Conservation (phyloP, 2,113 vertebrate species). For the Pluvianellus socialis region DNA sequence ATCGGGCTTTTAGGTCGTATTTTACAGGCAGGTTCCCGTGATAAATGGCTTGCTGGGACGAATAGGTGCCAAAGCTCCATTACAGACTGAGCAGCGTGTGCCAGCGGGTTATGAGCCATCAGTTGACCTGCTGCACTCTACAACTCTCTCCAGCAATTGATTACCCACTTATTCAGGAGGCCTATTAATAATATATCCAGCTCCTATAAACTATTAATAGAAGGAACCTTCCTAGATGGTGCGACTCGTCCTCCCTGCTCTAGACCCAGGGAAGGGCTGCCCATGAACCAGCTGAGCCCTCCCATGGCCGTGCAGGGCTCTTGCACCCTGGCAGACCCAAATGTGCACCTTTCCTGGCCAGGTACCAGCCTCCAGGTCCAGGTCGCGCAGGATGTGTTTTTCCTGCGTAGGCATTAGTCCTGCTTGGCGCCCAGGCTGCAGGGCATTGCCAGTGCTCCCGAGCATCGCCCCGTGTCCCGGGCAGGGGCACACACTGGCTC, state of each 20-base stretch:
- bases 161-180: conserved; percentile 40
- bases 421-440: background rate
- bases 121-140: conserved; percentile 47
- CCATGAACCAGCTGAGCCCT: background rate
- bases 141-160: conserved; percentile 39
- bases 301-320: background rate
- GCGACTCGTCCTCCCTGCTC: background rate
- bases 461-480: fast-evolving
- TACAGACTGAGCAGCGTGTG: background rate
- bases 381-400: background rate
- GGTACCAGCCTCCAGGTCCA: fast-evolving
- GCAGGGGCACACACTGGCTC: fast-evolving
- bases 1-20: background rate
- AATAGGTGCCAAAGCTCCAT: background rate
- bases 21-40: background rate
- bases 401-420: fast-evolving
- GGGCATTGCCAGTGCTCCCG: fast-evolving
- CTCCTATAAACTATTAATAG: conserved; percentile 42
- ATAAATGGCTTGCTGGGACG: background rate
- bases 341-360: fast-evolving
- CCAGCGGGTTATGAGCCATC: background rate
- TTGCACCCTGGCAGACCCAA: fast-evolving
- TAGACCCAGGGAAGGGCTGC: background rate
- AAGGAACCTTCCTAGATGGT: background rate
- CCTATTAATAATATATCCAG: conserved; percentile 46